These are phyloP conservation scores for Drosophila pseudoobscura DNA, from an alignment of 1,140 invertebrate genomes.

Conservation along the genomic window DNA sequence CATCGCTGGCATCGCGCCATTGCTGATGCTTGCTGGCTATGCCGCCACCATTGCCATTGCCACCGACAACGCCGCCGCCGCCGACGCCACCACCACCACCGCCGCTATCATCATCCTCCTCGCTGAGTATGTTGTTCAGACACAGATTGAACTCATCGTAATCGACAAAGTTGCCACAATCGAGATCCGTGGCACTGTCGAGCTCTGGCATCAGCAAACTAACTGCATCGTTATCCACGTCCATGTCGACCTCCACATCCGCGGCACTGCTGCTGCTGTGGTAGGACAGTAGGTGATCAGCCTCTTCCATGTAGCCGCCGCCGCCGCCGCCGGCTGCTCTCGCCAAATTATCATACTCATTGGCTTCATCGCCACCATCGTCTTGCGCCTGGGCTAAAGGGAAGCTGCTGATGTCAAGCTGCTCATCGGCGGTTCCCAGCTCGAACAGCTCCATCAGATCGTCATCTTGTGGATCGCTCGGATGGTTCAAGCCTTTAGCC, in stretches of 20 bases:
- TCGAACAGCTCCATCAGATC: constrained; percentile 68
- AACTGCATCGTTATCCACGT: constrained; percentile 26
- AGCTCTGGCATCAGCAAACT: constrained; percentile 63
- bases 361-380: constrained; percentile 38
- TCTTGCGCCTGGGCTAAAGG: constrained; percentile 79
- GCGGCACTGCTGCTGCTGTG: constrained; percentile 55
- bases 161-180: constrained; percentile 75
- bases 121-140: constrained; percentile 74
- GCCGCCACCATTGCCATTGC: constrained; percentile 1
- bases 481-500: constrained; percentile 73
- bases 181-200: constrained; percentile 51
- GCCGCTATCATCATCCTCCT: constrained; percentile 56
- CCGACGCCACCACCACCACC: constrained; percentile 7
- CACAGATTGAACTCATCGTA: constrained; percentile 81
- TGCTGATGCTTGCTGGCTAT: constrained; percentile 34
- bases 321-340: constrained; percentile 22
- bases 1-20: constrained; percentile 58
- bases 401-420: constrained; percentile 53
- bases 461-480: constrained; percentile 56
- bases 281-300: constrained; percentile 51
- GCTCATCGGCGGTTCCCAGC: constrained; percentile 48
- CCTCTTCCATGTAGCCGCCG: constrained; percentile 34
- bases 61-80: constrained; percentile 2
- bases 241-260: constrained; percentile 45
- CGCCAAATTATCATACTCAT: constrained; percentile 30